phyloP scores from a whole-genome alignment of 2,797 vertebrate genomes.

The Holocentrus rufus region DNA sequence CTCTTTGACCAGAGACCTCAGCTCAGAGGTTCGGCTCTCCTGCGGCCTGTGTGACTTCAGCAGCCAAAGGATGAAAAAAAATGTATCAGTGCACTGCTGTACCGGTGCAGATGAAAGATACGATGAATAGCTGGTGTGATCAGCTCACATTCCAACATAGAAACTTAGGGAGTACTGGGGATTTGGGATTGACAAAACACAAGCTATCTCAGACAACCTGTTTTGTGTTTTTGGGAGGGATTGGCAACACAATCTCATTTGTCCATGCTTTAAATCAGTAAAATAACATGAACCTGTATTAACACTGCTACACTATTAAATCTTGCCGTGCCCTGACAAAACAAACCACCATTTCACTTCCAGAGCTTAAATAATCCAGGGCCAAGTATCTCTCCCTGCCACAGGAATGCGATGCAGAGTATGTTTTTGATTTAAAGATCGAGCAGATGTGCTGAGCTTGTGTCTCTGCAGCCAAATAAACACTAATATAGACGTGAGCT shows the following conservation, averaged over 20 bases:
- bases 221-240: background rate
- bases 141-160: background rate
- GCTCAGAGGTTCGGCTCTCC: slow-evolving; percentile 75
- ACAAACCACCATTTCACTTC: slow-evolving; percentile 11
- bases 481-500: slow-evolving; percentile 49
- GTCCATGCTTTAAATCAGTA: background rate
- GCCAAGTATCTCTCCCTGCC: slow-evolving; percentile 25
- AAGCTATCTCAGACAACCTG: background rate
- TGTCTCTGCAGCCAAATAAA: slow-evolving; percentile 58
- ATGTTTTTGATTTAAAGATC: slow-evolving; percentile 59
- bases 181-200: background rate
- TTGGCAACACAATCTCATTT: slow-evolving; percentile 3
- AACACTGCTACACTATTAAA: background rate
- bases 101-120: too few relatives aligned
- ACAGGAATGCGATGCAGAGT: slow-evolving; percentile 58
- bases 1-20: slow-evolving; percentile 79
- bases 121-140: background rate
- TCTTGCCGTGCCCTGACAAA: background rate
- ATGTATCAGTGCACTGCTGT: slow-evolving; percentile 20
- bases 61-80: slow-evolving; percentile 37
- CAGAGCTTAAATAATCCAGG: slow-evolving; percentile 27
- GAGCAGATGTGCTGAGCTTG: slow-evolving; percentile 64
- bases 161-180: background rate
- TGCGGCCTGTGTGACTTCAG: slow-evolving; percentile 61
- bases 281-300: slow-evolving; percentile 1